Evolutionary conservation across 1,140 invertebrate genomes (phyloP), one percentile per base, ranked within the genome.

Genomic region (Philopotamus ludificatus): DNA sequence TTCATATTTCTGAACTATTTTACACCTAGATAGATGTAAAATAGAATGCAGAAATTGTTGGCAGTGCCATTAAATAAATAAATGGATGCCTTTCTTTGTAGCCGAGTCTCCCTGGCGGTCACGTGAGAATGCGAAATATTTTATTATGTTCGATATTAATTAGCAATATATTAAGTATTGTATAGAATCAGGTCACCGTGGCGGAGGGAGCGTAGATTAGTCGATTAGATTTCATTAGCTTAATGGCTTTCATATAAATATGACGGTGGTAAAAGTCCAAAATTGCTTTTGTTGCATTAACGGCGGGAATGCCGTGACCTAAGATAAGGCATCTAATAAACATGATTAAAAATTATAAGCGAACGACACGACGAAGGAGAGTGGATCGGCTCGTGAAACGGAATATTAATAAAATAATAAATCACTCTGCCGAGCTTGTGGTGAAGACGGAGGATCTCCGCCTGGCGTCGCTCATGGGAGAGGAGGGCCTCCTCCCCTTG

Each of bases 361-460:
- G n/a, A n/a, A n/a, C n/a, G n/a, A n/a, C n/a, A 34, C 28, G 28
- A 4, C 28, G 12, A 34, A 34, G 28, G 28, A 34, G 28, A 34
- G 28, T 34, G 28, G 28, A 12, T 34, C 12, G 12, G 12, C 4
- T 34, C 4, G 28, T 4, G 28, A n/a, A n/a, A n/a, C n/a, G 28
- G 4, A 7, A 34, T 7, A 34, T 34, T 39, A 25, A 51, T 20
- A 15, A 28, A 23, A 23, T 50, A 60, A 44, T 41, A 57, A 51
- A 42, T 66, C 28, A 92, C 91, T 93, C 91, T 75, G 87, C 91
- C 55, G 91, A 94, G 73, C 90, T 92, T 18, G 85, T 91, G 9
- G 92, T 94, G 71, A 89, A 89, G 44, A 86, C 89, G 1, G 91
- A 93, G 0, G 91, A 92, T 61, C 89, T 77, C 57, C 91, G 76